phyloP scores from a whole-genome alignment of 30 jellyfish, hydroid and myxozoan genomes.

The Pseudorhiza aurosa region DNA sequence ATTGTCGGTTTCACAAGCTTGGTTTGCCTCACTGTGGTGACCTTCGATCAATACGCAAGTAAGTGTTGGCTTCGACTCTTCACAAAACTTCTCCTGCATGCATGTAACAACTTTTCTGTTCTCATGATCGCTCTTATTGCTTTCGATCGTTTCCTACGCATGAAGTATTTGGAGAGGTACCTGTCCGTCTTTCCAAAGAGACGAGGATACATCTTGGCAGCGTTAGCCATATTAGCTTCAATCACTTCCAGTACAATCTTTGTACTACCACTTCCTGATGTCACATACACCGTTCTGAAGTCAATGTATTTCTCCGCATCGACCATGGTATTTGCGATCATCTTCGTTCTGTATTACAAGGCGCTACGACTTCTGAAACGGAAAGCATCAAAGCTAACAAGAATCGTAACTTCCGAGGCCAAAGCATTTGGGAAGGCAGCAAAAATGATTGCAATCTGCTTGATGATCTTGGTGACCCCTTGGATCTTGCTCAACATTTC shows the following conservation, averaged over 20 bases:
- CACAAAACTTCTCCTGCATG: neutral
- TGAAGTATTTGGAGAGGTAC: constrained; percentile 6
- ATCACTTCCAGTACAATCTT: neutral
- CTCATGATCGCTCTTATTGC: neutral
- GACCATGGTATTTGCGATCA: neutral
- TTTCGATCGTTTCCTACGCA: neutral
- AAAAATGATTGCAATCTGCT: neutral
- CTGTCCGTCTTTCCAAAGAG: neutral
- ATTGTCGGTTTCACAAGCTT: neutral
- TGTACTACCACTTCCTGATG: neutral
- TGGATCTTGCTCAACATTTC: neutral
- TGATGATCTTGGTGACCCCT: neutral
- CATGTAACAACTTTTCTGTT: neutral
- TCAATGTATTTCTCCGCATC: neutral
- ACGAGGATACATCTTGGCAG: neutral
- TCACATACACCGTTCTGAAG: neutral
- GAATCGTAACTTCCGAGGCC: neutral
- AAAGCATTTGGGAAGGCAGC: neutral
- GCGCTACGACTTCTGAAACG: neutral
- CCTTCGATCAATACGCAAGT: neutral
- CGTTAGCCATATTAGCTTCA: neutral
- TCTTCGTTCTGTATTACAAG: neutral
- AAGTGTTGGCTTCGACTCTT: neutral
- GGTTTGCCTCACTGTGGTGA: neutral
- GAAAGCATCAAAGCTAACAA: neutral